phyloP scores from a whole-genome alignment of 1,140 invertebrate species.

The Nasonia giraulti region DNA sequence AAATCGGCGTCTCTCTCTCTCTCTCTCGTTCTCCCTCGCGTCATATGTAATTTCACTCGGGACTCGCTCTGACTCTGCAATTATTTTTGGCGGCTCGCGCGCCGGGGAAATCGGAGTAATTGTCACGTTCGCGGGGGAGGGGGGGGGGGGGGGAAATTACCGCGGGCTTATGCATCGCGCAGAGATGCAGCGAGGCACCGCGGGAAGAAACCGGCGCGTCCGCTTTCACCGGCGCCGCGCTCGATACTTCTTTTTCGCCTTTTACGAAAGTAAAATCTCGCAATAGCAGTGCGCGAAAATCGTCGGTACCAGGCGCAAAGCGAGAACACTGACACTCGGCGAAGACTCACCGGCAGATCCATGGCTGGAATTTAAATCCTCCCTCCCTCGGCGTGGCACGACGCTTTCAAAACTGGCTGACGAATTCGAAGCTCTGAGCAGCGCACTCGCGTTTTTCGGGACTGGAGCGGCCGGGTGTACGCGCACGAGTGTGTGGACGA shows the following conservation, averaged over 20 bases:
- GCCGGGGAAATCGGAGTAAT: background rate
- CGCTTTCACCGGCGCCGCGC: background rate
- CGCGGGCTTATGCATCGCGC: background rate
- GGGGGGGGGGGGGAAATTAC: background rate
- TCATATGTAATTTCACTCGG: background rate
- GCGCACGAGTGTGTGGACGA: background rate
- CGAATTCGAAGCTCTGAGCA: too few relatives aligned
- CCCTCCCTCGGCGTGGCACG: too few relatives aligned
- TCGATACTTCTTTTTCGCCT: too few relatives aligned
- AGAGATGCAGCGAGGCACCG: too few relatives aligned
- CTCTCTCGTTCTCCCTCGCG: background rate
- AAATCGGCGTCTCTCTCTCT: background rate
- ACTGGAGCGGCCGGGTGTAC: background rate
- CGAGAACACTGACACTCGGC: background rate
- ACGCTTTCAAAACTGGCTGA: too few relatives aligned
- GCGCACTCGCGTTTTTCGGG: background rate
- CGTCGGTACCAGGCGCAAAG: too few relatives aligned
- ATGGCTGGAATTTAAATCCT: constrained; percentile 19
- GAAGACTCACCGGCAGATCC: constrained; percentile 57
- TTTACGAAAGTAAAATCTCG: too few relatives aligned
- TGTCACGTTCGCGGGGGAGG: background rate
- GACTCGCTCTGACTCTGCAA: background rate
- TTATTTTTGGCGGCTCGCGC: background rate
- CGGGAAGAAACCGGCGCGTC: background rate
- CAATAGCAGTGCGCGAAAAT: too few relatives aligned